Percentiles rank a stretch among this genome's conserved stretches.
These are phyloP conservation scores for Drosophila nebulosa DNA, from an alignment of 1,140 invertebrate genomes.

Conservation along the genomic window DNA sequence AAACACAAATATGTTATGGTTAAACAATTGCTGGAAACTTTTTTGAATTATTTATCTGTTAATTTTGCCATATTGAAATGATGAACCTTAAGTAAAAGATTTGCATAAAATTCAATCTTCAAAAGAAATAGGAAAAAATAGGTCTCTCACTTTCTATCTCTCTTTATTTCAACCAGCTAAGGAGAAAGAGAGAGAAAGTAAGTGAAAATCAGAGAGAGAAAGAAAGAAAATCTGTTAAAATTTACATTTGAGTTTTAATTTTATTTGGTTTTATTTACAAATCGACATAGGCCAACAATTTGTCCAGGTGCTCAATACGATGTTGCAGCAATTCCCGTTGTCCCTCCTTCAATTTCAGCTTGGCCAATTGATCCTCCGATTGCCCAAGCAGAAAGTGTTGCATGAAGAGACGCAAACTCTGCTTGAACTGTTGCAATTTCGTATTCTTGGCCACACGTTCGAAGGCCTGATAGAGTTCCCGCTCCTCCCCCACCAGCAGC, in stretches of 20 bases:
- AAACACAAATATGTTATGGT: neutral
- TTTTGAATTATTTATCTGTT: no score
- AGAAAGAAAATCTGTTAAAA: no score
- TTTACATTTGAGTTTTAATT: neutral
- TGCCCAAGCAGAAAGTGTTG: slow-evolving; percentile 86
- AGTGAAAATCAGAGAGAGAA: no score
- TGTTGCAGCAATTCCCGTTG: slow-evolving; percentile 81
- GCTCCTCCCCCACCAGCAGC: slow-evolving; percentile 84
- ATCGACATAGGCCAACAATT: slow-evolving; percentile 81
- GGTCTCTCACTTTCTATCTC: no score
- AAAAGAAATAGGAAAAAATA: no score
- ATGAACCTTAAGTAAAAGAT: no score
- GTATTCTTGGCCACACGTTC: slow-evolving; percentile 83
- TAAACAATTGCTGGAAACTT: no score
- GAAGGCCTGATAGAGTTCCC: slow-evolving; percentile 81
- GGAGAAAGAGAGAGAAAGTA: no score
- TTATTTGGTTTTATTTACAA: slow-evolving; percentile 33
- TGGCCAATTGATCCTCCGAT: slow-evolving; percentile 81
- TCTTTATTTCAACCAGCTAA: no score
- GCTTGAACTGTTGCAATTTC: slow-evolving; percentile 86
- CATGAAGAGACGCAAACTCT: slow-evolving; percentile 88
- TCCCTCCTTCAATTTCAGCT: slow-evolving; percentile 80
- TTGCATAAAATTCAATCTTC: no score
- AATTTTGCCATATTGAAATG: no score
- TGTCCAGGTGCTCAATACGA: slow-evolving; percentile 82